Evolutionary conservation across 1,140 invertebrate species (phyloP).

Genomic region (Chymomyza costata): DNA sequence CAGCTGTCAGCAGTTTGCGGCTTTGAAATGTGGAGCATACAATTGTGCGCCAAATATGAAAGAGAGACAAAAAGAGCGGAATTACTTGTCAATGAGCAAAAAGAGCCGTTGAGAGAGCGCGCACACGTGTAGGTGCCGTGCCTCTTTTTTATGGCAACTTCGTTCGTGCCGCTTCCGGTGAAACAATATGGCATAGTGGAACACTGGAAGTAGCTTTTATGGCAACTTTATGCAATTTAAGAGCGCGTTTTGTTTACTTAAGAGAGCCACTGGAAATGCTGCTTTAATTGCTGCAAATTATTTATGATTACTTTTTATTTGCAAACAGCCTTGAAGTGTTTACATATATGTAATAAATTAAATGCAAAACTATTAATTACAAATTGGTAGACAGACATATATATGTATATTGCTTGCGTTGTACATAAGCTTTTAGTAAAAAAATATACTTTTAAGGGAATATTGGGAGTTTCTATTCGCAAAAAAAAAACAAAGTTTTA

Average conservation of each 20-base stretch:
- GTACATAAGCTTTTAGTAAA: no score
- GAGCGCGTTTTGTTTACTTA: conserved; percentile 46
- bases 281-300: conserved; percentile 1
- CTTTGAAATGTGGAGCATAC: conserved; percentile 46
- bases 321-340: no score
- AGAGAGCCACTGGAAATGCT: conserved; percentile 35
- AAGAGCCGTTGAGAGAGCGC: background rate
- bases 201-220: conserved; percentile 35
- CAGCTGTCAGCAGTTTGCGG: conserved; percentile 55
- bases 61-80: conserved; percentile 1
- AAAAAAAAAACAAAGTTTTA: no score
- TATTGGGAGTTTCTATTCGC: no score
- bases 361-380: no score
- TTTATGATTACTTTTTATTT: no score
- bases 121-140: conserved; percentile 4
- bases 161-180: no score
- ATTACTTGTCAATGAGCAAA: no score
- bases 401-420: no score
- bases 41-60: background rate
- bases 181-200: conserved; percentile 17
- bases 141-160: conserved; percentile 40
- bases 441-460: no score
- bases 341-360: no score
- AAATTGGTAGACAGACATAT: no score
- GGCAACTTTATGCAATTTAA: conserved; percentile 21